A percentile compares a stretch with the other conserved stretches of the same genome.
Conservation (phyloP, 2,113 vertebrate species). For the Corythornis cristatus region DNA sequence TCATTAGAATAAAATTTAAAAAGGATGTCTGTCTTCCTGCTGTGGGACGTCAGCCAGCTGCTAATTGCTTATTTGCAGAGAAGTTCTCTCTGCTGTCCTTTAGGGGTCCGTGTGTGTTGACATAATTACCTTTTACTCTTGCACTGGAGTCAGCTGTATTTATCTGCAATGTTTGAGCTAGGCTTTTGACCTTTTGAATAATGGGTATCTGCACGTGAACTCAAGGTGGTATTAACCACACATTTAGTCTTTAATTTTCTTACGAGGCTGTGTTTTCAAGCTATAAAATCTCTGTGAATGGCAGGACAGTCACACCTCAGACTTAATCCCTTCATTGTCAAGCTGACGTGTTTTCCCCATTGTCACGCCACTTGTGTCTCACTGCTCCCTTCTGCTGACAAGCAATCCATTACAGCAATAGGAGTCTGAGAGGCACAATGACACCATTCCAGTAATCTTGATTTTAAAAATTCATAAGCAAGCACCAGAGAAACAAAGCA, state of each 20-base stretch:
- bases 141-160: background rate
- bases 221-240: background rate
- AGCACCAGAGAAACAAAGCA: background rate
- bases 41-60: background rate
- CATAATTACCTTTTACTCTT: background rate
- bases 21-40: background rate
- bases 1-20: background rate
- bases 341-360: background rate
- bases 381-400: background rate
- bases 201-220: background rate
- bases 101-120: background rate
- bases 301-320: background rate
- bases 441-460: background rate
- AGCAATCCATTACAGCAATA: background rate
- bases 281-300: background rate
- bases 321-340: background rate
- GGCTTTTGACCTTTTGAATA: background rate
- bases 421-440: background rate
- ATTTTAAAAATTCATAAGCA: background rate
- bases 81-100: background rate
- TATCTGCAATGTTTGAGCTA: background rate
- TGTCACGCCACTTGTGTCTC: background rate
- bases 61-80: background rate
- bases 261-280: background rate
- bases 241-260: background rate